Conservation (phyloP, 2,113 vertebrate genomes). For the Centropristis striata region DNA sequence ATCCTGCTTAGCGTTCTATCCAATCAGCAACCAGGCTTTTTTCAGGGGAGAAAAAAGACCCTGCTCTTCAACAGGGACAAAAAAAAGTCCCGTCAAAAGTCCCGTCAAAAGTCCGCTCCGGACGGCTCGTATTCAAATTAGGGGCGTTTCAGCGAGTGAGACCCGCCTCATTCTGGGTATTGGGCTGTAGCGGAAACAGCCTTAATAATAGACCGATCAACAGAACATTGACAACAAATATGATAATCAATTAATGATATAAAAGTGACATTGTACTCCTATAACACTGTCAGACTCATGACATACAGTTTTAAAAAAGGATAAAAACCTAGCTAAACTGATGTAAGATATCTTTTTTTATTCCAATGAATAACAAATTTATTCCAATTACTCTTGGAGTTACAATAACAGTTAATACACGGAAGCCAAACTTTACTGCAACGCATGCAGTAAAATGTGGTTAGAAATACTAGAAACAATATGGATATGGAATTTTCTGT, state of each 20-base stretch:
- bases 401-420: conserved; percentile 24
- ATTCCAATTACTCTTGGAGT: conserved; percentile 8
- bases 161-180: too few relatives aligned
- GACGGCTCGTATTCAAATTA: too few relatives aligned
- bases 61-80: too few relatives aligned
- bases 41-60: too few relatives aligned
- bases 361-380: conserved; percentile 9
- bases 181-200: too few relatives aligned
- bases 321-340: not conserved
- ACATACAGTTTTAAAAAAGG: not conserved
- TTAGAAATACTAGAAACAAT: conserved; percentile 45
- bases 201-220: not conserved
- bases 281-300: not conserved
- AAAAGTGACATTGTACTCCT: not conserved
- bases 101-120: too few relatives aligned
- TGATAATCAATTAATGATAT: not conserved
- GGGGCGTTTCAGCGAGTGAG: too few relatives aligned
- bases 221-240: not conserved
- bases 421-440: conserved; percentile 46
- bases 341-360: not conserved
- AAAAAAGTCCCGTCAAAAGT: too few relatives aligned
- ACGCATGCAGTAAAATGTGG: conserved; percentile 29
- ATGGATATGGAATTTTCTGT: conserved; percentile 50
- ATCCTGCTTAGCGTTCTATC: too few relatives aligned
- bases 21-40: too few relatives aligned